A percentile compares a stretch with the other conserved stretches of the same genome.
These are phyloP conservation scores for Nematolebias whitei DNA, from an alignment of 2,113 vertebrate genomes.

Conservation along the genomic window DNA sequence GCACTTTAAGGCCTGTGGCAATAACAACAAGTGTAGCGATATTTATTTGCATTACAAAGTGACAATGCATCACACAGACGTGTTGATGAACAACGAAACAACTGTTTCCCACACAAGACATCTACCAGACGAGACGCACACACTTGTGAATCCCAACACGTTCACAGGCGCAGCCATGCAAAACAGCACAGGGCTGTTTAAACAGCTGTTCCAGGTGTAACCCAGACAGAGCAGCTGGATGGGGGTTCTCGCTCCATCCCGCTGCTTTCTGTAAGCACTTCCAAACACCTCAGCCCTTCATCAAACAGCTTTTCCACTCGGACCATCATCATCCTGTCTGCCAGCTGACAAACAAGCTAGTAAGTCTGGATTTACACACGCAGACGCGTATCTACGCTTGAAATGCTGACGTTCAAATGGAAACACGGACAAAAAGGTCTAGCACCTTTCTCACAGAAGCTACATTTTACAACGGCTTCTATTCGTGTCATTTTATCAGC, in stretches of 20 bases:
- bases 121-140: conserved; percentile 3
- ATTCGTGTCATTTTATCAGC: too few relatives aligned
- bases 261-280: background rate
- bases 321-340: conserved; percentile 38
- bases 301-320: conserved; percentile 29
- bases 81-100: background rate
- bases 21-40: too few relatives aligned
- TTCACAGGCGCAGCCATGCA: conserved; percentile 45
- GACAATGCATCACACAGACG: background rate
- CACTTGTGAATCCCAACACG: background rate
- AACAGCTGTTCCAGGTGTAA: conserved; percentile 51
- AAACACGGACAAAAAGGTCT: too few relatives aligned
- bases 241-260: conserved; percentile 20
- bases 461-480: too few relatives aligned
- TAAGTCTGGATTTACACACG: background rate
- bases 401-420: too few relatives aligned
- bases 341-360: conserved; percentile 33
- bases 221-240: conserved; percentile 55
- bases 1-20: too few relatives aligned
- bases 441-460: too few relatives aligned
- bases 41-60: background rate
- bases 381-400: too few relatives aligned
- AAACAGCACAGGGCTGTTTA: conserved; percentile 39
- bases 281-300: conserved; percentile 26
- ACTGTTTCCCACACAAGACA: background rate